Evolutionary conservation across 2,888 invertebrate species (phyloP), one percentile per base, ranked within the genome.

Genomic region (Ectemnius cavifrons): DNA sequence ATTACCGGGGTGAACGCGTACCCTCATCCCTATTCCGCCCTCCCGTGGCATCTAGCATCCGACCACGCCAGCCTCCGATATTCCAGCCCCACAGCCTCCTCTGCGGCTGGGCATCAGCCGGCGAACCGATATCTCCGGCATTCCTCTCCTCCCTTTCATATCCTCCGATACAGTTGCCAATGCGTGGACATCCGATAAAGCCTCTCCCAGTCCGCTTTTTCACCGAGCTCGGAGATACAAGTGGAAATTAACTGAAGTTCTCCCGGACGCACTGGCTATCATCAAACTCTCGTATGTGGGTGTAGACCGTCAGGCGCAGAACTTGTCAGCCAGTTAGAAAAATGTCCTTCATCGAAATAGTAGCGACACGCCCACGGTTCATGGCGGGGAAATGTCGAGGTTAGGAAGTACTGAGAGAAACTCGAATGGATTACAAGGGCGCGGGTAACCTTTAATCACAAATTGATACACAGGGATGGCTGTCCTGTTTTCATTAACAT

Each of bases 401-500:
- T 18, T 13, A 14, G 23, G 37, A 37, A 37, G 1, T 37, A 4
- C 37, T 37, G 37, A 1, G 37, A 6, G 37, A 37, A 1, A 37
- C 20, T 73, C 58, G 66, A 70, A 63, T 6, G 37, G 47, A 8
- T 37, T 37, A 37, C 1, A 37, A 11, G 37, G 37, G 37, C 8
- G 37, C 37, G 11, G 37, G 8, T 6, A 11, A 77, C 82, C 72
- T 86, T 87, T 86, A 86, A 88, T 87, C 87, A 83, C 87, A 84
- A 86, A 86, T 88, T 84, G 83, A 84, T 85, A 75, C 37, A 37
- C 77, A 75, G 75, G 84, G 69, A 81, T 80, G 83, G 77, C 82
- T 81, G 78, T 82, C 81, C 84, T 80, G 86, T 87, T 89, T 89
- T 88, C 89, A 89, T 89, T 88, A 89, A 89, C 89, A 89, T 89